These are phyloP conservation scores for Ormyrus labotus DNA, from an alignment of 2,888 invertebrate species.

Conservation along the genomic window DNA sequence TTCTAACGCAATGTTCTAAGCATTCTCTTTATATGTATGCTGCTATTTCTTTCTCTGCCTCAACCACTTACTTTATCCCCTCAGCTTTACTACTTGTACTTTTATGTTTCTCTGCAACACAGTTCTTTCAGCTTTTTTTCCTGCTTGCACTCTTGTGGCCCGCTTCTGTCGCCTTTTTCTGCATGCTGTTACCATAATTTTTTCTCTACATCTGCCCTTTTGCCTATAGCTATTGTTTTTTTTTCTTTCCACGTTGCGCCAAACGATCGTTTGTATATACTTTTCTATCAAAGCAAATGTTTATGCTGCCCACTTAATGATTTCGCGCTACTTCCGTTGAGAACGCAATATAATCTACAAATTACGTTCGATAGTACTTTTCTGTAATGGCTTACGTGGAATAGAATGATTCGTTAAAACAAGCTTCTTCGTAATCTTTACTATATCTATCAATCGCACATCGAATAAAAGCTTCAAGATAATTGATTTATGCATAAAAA, in stretches of 20 bases:
- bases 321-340: too few relatives aligned
- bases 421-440: too few relatives aligned
- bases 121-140: constrained; percentile 2
- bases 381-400: too few relatives aligned
- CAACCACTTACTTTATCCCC: constrained; percentile 46
- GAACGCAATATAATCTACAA: too few relatives aligned
- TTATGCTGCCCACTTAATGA: too few relatives aligned
- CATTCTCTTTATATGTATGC: constrained; percentile 30
- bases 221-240: constrained; percentile 23
- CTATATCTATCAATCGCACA: too few relatives aligned
- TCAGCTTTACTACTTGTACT: constrained; percentile 35
- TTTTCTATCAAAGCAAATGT: neutral
- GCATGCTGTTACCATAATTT: constrained; percentile 40
- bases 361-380: too few relatives aligned
- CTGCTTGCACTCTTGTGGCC: constrained; percentile 4
- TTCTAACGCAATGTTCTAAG: constrained; percentile 1
- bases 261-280: neutral
- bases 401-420: too few relatives aligned
- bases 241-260: neutral
- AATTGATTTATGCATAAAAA: too few relatives aligned
- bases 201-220: constrained; percentile 25
- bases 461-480: too few relatives aligned
- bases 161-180: neutral
- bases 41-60: constrained; percentile 18
- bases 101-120: neutral